phyloP scores from a whole-genome alignment of 2,888 invertebrate genomes.

The Nipponacmea schrenckii region DNA sequence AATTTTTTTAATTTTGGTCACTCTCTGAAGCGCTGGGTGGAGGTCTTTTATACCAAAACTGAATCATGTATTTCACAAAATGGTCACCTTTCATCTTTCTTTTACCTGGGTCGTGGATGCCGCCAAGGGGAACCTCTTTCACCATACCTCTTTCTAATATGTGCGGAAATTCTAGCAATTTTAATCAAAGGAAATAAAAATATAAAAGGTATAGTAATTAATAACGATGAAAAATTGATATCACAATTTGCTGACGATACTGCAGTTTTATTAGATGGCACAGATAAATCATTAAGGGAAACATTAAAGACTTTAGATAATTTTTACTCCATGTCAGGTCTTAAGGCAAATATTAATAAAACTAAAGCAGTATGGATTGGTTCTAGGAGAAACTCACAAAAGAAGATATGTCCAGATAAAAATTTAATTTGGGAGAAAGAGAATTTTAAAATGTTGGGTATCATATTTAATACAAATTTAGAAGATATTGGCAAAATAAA shows the following conservation, averaged over 20 bases:
- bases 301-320: background rate
- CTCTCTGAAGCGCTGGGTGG: slow-evolving; percentile 12
- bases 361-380: slow-evolving; percentile 10
- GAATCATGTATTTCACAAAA: background rate
- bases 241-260: no score
- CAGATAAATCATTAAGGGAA: no score
- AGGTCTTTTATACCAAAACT: background rate
- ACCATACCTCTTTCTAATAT: slow-evolving; percentile 1
- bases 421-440: slow-evolving; percentile 5
- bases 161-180: background rate
- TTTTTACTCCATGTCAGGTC: slow-evolving; percentile 8
- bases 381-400: slow-evolving; percentile 9
- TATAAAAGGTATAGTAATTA: no score
- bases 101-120: slow-evolving; percentile 5
- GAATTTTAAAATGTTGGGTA: slow-evolving; percentile 17
- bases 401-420: slow-evolving; percentile 9
- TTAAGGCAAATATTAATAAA: slow-evolving; percentile 14
- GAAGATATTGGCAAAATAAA: slow-evolving; percentile 1
- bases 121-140: slow-evolving; percentile 7
- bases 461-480: slow-evolving; percentile 11
- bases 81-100: background rate
- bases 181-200: no score
- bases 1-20: slow-evolving; percentile 10
- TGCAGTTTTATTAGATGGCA: no score
- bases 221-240: no score